Conservation (phyloP, 2,113 vertebrate genomes). For the Gnathonemus longibarbis region DNA sequence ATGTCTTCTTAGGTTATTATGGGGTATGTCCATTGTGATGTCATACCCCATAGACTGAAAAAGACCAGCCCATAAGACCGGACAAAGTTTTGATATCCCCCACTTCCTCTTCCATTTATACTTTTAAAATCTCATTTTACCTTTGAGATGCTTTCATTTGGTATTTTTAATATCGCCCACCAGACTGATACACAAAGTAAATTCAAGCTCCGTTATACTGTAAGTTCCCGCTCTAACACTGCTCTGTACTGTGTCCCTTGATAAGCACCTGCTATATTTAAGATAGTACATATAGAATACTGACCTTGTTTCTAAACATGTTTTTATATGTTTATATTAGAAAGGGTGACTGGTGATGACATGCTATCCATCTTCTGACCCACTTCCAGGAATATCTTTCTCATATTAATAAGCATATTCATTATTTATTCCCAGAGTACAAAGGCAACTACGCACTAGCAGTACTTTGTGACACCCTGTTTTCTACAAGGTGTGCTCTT, state of each 20-base stretch:
- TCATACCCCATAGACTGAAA: background rate
- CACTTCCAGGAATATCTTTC: background rate
- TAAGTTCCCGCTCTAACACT: background rate
- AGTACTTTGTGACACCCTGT: background rate
- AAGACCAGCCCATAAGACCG: background rate
- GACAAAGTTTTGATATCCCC: background rate
- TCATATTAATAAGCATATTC: background rate
- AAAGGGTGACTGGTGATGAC: background rate
- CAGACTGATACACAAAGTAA: background rate
- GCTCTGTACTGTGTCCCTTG: background rate
- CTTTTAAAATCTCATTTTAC: background rate
- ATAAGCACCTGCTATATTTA: background rate
- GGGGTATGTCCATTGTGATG: background rate
- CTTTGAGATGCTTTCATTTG: background rate
- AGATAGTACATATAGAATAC: background rate
- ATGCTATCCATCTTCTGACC: background rate
- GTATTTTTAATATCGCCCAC: background rate
- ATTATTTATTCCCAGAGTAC: background rate
- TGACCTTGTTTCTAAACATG: background rate
- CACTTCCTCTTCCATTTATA: background rate
- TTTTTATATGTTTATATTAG: background rate
- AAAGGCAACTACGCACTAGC: background rate
- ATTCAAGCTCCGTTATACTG: background rate
- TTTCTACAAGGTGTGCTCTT: background rate
- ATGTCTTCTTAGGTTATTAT: background rate